phyloP scores from a whole-genome alignment of 2,888 invertebrate species.

The Mellilla xanthometata region DNA sequence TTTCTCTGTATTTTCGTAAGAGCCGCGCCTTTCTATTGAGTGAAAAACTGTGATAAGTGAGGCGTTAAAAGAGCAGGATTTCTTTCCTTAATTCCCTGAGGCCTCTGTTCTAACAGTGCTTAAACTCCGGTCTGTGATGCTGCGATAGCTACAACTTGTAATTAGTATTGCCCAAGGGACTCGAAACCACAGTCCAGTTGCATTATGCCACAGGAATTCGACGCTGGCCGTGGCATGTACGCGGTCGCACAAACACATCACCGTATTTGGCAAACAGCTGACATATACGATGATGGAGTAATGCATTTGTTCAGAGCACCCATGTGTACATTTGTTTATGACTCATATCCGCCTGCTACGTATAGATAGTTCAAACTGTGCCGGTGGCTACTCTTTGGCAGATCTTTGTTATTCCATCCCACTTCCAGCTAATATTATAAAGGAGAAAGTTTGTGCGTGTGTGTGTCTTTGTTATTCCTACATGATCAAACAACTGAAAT shows the following conservation, averaged over 20 bases:
- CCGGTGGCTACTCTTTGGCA: no score
- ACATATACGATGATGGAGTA: not conserved
- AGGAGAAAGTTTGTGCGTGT: no score
- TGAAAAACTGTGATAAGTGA: not conserved
- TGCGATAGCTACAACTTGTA: slow-evolving; percentile 14
- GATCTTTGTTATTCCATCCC: no score
- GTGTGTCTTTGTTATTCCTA: no score
- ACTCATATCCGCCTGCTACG: no score
- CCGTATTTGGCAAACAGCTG: not conserved
- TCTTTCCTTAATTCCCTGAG: slow-evolving; percentile 3
- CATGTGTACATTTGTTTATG: no score
- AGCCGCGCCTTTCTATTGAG: slow-evolving; percentile 1
- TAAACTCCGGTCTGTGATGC: slow-evolving; percentile 2
- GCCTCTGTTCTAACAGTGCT: slow-evolving; percentile 4
- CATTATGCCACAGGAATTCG: slow-evolving; percentile 15
- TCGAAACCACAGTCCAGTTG: slow-evolving; percentile 10
- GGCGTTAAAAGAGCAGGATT: slow-evolving; percentile 4
- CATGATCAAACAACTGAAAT: no score
- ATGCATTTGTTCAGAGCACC: not conserved
- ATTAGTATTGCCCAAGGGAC: slow-evolving; percentile 15
- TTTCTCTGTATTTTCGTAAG: not conserved
- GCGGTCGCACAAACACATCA: slow-evolving; percentile 1
- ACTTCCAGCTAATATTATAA: no score
- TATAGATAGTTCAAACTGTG: no score
- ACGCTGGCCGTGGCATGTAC: slow-evolving; percentile 1